These are phyloP conservation scores for Cyrtorhinus lividipennis DNA, from an alignment of 1,140 invertebrate genomes.

Conservation along the genomic window DNA sequence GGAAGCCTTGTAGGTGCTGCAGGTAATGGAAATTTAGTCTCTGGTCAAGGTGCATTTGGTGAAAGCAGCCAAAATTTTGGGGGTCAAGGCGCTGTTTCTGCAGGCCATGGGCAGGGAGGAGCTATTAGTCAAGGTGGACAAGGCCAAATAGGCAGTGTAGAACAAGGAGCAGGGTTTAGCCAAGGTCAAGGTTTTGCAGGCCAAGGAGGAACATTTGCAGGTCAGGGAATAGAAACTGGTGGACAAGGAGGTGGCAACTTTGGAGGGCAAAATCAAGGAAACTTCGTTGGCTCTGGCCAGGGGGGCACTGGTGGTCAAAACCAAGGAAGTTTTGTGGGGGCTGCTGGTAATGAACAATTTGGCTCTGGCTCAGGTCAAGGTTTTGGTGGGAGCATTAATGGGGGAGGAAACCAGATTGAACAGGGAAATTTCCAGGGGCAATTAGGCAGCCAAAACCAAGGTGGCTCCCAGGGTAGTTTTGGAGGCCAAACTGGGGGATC, in stretches of 20 bases:
- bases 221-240: too few species aligned
- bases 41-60: neutral
- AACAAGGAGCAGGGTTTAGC: neutral
- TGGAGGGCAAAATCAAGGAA: neutral
- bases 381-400: too few species aligned
- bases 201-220: too few species aligned
- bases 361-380: neutral
- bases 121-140: neutral
- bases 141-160: neutral
- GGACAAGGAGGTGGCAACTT: neutral
- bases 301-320: neutral
- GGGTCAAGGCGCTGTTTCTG: neutral
- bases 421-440: neutral
- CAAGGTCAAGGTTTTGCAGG: neutral
- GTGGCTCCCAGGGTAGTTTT: conserved; percentile 4
- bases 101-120: neutral
- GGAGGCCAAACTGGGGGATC: neutral
- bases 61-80: neutral
- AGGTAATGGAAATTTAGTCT: neutral
- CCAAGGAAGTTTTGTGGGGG: neutral
- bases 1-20: neutral
- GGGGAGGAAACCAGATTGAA: neutral
- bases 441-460: neutral
- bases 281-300: neutral
- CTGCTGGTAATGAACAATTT: neutral